A percentile compares a stretch with the other conserved stretches of the same genome.
These are phyloP conservation scores for Pammene aurita DNA, from an alignment of 2,888 invertebrate genomes.

Conservation along the genomic window DNA sequence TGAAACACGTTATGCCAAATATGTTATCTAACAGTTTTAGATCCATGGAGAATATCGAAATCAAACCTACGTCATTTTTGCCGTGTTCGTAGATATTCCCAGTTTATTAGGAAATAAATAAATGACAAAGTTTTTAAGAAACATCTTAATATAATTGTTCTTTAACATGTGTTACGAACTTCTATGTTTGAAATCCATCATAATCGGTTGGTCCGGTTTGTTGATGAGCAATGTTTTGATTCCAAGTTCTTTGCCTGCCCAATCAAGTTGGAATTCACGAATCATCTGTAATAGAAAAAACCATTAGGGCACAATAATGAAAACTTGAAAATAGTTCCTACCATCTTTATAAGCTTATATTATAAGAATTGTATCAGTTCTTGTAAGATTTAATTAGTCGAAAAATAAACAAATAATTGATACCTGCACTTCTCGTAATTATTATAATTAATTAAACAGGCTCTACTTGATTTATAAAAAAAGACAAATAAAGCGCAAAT, in stretches of 20 bases:
- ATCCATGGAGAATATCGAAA: constrained; percentile 25
- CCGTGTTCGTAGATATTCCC: constrained; percentile 24
- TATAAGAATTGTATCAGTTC: background rate
- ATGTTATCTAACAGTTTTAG: constrained; percentile 25
- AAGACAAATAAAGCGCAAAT: background rate
- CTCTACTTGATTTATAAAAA: background rate
- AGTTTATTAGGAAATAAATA: background rate
- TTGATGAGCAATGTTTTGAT: constrained; percentile 89
- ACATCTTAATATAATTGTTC: background rate
- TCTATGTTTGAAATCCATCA: constrained; percentile 57
- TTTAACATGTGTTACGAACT: constrained; percentile 16
- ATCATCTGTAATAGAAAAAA: constrained; percentile 80
- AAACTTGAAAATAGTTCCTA: background rate
- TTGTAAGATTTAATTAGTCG: background rate
- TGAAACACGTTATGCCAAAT: constrained; percentile 30
- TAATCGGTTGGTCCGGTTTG: constrained; percentile 88
- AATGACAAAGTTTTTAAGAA: background rate
- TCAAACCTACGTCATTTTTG: constrained; percentile 16
- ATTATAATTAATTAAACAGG: background rate
- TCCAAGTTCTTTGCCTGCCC: constrained; percentile 86
- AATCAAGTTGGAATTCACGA: constrained; percentile 84
- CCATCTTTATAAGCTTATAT: background rate
- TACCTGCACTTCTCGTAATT: background rate
- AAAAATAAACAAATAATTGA: background rate
- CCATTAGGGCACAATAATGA: too few relatives aligned